Evolutionary conservation across 2,888 invertebrate genomes (phyloP).

Genomic region (Anthophora plumipes): DNA sequence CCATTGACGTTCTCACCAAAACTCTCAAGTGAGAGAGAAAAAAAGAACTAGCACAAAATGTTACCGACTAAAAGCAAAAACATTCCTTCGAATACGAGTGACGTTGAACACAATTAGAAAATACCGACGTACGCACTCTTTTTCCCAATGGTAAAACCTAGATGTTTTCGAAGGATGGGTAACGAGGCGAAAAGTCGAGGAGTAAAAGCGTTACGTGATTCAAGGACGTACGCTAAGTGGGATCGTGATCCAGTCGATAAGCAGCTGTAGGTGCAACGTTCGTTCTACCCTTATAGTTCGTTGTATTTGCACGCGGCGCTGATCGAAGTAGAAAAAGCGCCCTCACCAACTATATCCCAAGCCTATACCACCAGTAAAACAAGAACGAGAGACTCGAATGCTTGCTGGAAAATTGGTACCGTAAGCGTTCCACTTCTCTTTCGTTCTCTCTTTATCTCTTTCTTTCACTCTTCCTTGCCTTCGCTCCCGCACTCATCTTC

Average conservation of each 20-base stretch:
- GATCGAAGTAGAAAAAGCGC: slow-evolving; percentile 45
- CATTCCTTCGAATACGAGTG: not conserved
- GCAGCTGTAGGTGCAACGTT: slow-evolving; percentile 73
- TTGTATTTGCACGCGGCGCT: slow-evolving; percentile 47
- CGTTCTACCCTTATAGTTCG: slow-evolving; percentile 62
- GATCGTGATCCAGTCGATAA: slow-evolving; percentile 77
- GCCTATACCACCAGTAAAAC: slow-evolving; percentile 37
- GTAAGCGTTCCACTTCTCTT: slow-evolving; percentile 82
- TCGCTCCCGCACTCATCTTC: slow-evolving; percentile 7
- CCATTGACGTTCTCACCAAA: not conserved
- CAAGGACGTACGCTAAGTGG: slow-evolving; percentile 80
- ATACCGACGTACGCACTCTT: not conserved
- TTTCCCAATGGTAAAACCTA: slow-evolving; percentile 10
- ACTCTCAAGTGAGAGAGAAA: not conserved
- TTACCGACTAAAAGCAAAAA: not conserved
- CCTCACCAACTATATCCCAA: slow-evolving; percentile 29
- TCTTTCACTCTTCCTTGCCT: slow-evolving; percentile 22
- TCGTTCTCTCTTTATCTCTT: slow-evolving; percentile 45
- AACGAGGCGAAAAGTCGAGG: slow-evolving; percentile 71
- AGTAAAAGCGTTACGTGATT: slow-evolving; percentile 79
- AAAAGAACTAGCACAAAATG: not conserved
- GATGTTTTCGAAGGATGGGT: slow-evolving; percentile 40
- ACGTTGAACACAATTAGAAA: not conserved
- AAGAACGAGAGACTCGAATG: slow-evolving; percentile 55
- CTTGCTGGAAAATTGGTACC: slow-evolving; percentile 81